These are phyloP conservation scores for Melinaea menophilus DNA, from an alignment of 2,888 invertebrate genomes.

Conservation along the genomic window DNA sequence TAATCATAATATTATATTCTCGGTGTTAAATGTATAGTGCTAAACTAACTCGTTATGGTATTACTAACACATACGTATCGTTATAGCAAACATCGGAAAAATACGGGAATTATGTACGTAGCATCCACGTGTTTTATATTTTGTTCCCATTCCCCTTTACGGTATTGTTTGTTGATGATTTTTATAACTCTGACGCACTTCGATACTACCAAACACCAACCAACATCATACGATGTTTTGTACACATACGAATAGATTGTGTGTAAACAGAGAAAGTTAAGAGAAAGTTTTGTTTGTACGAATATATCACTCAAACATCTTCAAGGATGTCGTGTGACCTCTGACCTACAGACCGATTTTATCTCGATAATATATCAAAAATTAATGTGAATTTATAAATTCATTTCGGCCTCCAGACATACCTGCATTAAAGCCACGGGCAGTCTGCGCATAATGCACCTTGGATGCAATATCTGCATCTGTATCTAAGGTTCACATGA, in stretches of 20 bases:
- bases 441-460: slow-evolving; percentile 45
- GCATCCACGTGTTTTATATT: slow-evolving; percentile 30
- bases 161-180: slow-evolving; percentile 7
- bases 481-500: slow-evolving; percentile 20
- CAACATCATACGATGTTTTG: no score
- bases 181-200: neutral
- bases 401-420: slow-evolving; percentile 43
- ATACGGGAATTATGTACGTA: slow-evolving; percentile 44
- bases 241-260: no score
- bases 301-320: no score
- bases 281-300: no score
- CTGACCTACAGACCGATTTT: slow-evolving; percentile 27
- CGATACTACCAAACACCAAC: no score
- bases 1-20: neutral
- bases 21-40: slow-evolving; percentile 35
- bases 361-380: slow-evolving; percentile 12
- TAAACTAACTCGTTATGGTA: slow-evolving; percentile 66
- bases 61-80: slow-evolving; percentile 43
- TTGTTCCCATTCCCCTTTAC: slow-evolving; percentile 21
- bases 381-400: slow-evolving; percentile 21
- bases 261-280: no score
- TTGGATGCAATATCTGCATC: slow-evolving; percentile 17
- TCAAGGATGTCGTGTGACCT: neutral
- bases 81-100: slow-evolving; percentile 69
- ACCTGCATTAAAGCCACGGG: slow-evolving; percentile 41